Evolutionary conservation across 2,888 invertebrate genomes (phyloP).

Genomic region (Melanostoma scalare): DNA sequence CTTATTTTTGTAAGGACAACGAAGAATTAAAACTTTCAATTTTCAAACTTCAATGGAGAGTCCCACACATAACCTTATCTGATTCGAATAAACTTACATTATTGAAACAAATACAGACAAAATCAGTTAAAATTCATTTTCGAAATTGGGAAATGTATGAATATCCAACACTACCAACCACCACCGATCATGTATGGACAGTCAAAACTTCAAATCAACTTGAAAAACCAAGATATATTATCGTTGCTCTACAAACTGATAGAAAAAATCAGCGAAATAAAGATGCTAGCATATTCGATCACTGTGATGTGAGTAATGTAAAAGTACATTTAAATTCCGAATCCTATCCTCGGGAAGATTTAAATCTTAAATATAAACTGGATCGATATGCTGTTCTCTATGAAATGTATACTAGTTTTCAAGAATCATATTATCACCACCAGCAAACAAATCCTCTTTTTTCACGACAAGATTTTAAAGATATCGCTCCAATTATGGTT

Average conservation of each 20-base stretch:
- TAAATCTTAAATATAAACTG: conserved; percentile 76
- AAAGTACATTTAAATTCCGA: conserved; percentile 78
- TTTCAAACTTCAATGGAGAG: conserved; percentile 30
- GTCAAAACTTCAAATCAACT: conserved; percentile 77
- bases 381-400: conserved; percentile 74
- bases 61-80: conserved; percentile 49
- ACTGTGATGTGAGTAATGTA: conserved; percentile 77
- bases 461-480: too few species aligned
- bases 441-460: too few species aligned
- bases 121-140: conserved; percentile 51
- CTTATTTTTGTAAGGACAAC: neutral
- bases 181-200: conserved; percentile 77
- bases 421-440: conserved; percentile 1
- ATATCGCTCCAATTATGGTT: too few species aligned
- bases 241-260: conserved; percentile 79
- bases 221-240: conserved; percentile 79
- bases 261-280: conserved; percentile 75
- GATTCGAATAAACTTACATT: conserved; percentile 48
- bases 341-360: conserved; percentile 78
- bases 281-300: conserved; percentile 72
- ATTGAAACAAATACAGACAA: conserved; percentile 42
- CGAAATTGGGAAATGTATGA: conserved; percentile 64
- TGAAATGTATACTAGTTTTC: conserved; percentile 60
- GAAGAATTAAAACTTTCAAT: conserved; percentile 4
- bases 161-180: conserved; percentile 74